Percentiles rank a stretch among this genome's conserved stretches.
These are phyloP conservation scores for Euclidia mi DNA, from an alignment of 2,888 invertebrate genomes.

Conservation along the genomic window DNA sequence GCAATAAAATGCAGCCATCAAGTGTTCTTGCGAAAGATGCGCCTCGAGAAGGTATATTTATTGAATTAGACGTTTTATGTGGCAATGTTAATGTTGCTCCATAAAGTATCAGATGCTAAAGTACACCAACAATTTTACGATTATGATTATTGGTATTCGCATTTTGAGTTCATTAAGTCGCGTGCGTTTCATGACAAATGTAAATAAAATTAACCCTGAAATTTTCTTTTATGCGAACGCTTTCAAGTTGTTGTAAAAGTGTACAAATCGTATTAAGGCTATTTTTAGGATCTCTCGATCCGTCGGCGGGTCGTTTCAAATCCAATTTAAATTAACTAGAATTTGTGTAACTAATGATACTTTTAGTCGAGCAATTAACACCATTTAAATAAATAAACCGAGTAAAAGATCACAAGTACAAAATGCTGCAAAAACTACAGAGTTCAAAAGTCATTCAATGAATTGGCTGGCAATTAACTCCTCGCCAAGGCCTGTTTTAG, in stretches of 20 bases:
- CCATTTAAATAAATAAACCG: constrained; percentile 31
- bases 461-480: constrained; percentile 45
- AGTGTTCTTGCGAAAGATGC: constrained; percentile 58
- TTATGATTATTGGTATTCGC: constrained; percentile 24
- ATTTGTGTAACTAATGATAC: constrained; percentile 31
- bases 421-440: constrained; percentile 33
- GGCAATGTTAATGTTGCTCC: constrained; percentile 41
- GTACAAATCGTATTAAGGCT: constrained; percentile 1
- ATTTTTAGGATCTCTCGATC: constrained; percentile 10
- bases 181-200: constrained; percentile 1
- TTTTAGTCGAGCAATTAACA: constrained; percentile 37
- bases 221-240: not conserved
- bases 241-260: not conserved
- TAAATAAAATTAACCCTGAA: constrained; percentile 4
- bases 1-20: constrained; percentile 70
- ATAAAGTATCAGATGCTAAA: constrained; percentile 44
- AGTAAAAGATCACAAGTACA: constrained; percentile 19
- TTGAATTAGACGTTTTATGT: constrained; percentile 58
- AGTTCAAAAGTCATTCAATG: constrained; percentile 45
- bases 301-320: constrained; percentile 10
- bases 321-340: constrained; percentile 22
- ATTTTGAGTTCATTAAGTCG: not conserved
- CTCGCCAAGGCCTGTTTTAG: constrained; percentile 27
- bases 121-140: constrained; percentile 22
- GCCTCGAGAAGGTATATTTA: constrained; percentile 60